phyloP scores from a whole-genome alignment of 2,797 vertebrate genomes.

The Microctenopoma stevenorrisi region DNA sequence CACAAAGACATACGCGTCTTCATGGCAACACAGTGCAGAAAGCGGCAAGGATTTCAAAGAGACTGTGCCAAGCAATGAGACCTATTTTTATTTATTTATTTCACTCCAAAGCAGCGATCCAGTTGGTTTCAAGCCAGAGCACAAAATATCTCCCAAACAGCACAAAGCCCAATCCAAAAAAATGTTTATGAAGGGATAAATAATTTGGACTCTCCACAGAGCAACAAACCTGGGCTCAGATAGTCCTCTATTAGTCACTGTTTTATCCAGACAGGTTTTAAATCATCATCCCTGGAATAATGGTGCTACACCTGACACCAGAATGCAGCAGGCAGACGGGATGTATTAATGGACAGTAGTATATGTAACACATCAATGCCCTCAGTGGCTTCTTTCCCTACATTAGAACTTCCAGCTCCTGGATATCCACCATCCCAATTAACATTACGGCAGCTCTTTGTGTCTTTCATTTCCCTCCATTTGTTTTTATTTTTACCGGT shows the following conservation, averaged over 20 bases:
- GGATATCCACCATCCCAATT: background rate
- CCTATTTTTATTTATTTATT: conserved; percentile 69
- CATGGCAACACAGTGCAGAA: conserved; percentile 54
- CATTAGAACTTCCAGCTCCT: conserved; percentile 21
- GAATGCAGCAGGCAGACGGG: background rate
- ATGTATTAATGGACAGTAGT: background rate
- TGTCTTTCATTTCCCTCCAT: conserved; percentile 37
- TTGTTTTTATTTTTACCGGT: conserved; percentile 34
- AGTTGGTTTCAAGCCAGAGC: conserved; percentile 59
- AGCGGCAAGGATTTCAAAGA: conserved; percentile 61
- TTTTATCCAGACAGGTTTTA: conserved; percentile 19
- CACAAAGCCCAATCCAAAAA: conserved; percentile 55
- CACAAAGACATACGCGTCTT: conserved; percentile 63
- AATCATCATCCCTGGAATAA: conserved; percentile 5
- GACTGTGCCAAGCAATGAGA: conserved; percentile 56
- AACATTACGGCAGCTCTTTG: conserved; percentile 40
- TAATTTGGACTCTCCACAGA: conserved; percentile 60
- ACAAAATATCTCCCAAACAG: conserved; percentile 53
- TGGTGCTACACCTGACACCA: conserved; percentile 3
- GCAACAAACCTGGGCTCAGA: conserved; percentile 47
- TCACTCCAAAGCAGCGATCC: conserved; percentile 48
- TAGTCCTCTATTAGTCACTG: conserved; percentile 32
- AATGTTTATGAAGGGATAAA: conserved; percentile 64
- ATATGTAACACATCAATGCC: conserved; percentile 17
- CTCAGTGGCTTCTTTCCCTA: conserved; percentile 20